phyloP scores from a whole-genome alignment of 1,140 invertebrate genomes.

The Leptopilina boulardi region DNA sequence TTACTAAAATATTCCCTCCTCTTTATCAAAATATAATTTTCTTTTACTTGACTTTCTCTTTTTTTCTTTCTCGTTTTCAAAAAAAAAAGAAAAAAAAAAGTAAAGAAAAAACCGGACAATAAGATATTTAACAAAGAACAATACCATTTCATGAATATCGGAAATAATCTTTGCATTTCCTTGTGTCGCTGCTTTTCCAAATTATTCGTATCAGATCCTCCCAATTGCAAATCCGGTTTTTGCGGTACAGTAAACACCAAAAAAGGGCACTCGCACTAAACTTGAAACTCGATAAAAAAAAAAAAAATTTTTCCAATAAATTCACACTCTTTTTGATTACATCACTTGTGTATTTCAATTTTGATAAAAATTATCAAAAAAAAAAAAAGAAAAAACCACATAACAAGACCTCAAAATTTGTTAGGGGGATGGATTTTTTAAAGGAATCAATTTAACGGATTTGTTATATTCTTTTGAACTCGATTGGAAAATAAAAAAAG shows the following conservation, averaged over 20 bases:
- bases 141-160: slow-evolving; percentile 1
- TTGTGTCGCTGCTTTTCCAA: neutral
- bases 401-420: neutral
- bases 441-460: neutral
- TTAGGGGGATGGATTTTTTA: no score
- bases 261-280: neutral
- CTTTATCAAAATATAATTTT: no score
- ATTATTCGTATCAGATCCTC: neutral
- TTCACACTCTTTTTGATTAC: neutral
- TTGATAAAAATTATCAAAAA: no score
- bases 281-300: neutral
- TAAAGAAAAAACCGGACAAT: no score
- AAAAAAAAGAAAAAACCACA: neutral
- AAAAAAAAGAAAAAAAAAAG: no score
- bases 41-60: no score
- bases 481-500: slow-evolving; percentile 1
- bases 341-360: neutral
- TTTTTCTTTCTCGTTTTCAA: no score
- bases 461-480: neutral
- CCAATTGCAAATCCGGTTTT: neutral
- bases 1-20: no score
- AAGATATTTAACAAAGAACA: neutral
- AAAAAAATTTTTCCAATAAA: neutral
- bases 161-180: neutral
- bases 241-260: slow-evolving; percentile 1